Evolutionary conservation across 2,888 invertebrate species (phyloP), one percentile per base, ranked within the genome.

Genomic region (Campoplex nolae): DNA sequence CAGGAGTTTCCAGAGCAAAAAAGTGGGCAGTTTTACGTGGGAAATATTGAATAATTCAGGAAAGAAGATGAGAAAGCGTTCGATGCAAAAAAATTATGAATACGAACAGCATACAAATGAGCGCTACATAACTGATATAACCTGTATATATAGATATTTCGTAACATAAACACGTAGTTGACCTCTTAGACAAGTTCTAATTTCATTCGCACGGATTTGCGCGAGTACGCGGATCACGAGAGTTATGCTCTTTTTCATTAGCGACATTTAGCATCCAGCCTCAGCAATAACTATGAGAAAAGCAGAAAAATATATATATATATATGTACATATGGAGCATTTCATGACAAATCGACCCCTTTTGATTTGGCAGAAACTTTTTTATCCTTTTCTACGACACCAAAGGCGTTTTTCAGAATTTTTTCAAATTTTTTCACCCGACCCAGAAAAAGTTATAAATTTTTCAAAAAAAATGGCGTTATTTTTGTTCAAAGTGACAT

Each of bases 151-250:
- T 13, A 8, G 32, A 58, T 28, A 75, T 80, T 80, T 51, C 54
- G 75, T 84, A 76, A 67, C 77, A 65, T 56, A 42, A 85, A 18
- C 80, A 38, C 74, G 58, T 58, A 77, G 68, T 38, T 71, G n/a
- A 16, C 28, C 70, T 32, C 76, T 82, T 58, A 51, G 79, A 65
- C 75, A 70, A 51, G 75, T 32, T 75, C 84, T 86, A 81, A 86
- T 86, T 84, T 78, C 80, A 86, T 86, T 78, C 56, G 54, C 84
- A 82, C 74, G 78, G 74, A 80, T 80, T 77, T 76, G 80, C 71
- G 74, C 65, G 45, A 23, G 73, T 54, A 35, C 74, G 74, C 56
- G 18, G 58, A 48, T 62, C 76, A 68, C 35, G 67, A 13, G 70
- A 13, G 32, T 45, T 74, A 51, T 65, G 45, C 76, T 54, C 75